Evolutionary conservation across 2,888 invertebrate genomes (phyloP).

Genomic region (Andrena fulva): DNA sequence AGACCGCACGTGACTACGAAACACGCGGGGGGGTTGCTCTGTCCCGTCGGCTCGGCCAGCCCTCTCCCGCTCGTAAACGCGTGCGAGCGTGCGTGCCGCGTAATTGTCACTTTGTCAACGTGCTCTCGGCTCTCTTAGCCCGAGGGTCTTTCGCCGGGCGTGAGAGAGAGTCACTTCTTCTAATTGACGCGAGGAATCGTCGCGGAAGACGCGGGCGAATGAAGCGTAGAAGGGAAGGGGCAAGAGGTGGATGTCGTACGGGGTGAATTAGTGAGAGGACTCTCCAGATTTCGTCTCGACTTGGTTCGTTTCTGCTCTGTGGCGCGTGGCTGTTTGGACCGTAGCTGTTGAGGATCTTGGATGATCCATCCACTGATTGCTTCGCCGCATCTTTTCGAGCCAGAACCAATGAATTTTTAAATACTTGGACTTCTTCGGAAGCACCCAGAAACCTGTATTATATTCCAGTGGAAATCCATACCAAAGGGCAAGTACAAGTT

Average conservation of each 20-base stretch:
- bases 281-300: constrained; percentile 8
- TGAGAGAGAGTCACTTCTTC: constrained; percentile 75
- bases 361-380: no score
- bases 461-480: no score
- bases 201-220: constrained; percentile 41
- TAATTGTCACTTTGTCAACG: constrained; percentile 84
- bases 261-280: constrained; percentile 24
- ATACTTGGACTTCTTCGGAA: no score
- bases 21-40: constrained; percentile 58
- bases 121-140: constrained; percentile 64
- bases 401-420: no score
- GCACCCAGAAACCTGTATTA: no score
- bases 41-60: constrained; percentile 26
- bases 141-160: constrained; percentile 69
- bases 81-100: constrained; percentile 73
- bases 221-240: not conserved
- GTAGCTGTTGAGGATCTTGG: no score
- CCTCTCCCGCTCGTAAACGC: constrained; percentile 42
- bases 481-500: constrained; percentile 21
- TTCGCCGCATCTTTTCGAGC: no score
- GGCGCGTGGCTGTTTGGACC: not conserved
- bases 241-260: not conserved
- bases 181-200: constrained; percentile 75
- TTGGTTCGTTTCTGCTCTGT: not conserved
- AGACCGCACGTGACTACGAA: constrained; percentile 83